Conservation (phyloP, 2,797 vertebrate genomes). For the Pogonophryne albipinna region DNA sequence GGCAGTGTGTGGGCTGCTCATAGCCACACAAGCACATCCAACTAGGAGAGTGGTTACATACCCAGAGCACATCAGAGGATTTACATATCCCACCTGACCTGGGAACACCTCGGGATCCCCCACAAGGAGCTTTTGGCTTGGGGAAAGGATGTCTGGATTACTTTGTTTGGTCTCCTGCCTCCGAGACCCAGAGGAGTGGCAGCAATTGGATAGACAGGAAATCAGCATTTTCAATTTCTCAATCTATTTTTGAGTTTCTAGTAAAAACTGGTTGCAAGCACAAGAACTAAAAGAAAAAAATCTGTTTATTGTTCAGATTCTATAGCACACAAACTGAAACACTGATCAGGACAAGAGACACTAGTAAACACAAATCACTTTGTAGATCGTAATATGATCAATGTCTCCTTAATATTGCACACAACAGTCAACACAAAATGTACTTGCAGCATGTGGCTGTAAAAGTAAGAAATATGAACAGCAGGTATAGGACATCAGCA, state of each 20-base stretch:
- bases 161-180: constrained; percentile 5
- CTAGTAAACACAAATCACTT: neutral
- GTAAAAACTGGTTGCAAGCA: neutral
- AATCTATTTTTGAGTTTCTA: neutral
- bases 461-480: constrained; percentile 19
- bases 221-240: too few species aligned
- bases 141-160: neutral
- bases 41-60: neutral
- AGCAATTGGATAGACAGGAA: neutral
- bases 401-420: constrained; percentile 3
- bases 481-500: neutral
- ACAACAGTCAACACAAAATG: neutral
- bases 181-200: neutral
- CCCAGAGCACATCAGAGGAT: neutral
- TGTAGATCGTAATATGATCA: neutral
- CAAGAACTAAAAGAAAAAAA: neutral
- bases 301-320: neutral
- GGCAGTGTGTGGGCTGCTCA: neutral
- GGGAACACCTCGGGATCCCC: neutral
- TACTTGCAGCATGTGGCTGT: neutral
- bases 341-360: neutral
- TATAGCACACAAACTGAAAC: neutral
- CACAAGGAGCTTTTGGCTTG: neutral
- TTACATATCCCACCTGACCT: constrained; percentile 18
- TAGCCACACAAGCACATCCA: neutral